phyloP scores from a whole-genome alignment of 37 sponge, comb jelly and placozoan genomes.

The Oscarella lobularis region DNA sequence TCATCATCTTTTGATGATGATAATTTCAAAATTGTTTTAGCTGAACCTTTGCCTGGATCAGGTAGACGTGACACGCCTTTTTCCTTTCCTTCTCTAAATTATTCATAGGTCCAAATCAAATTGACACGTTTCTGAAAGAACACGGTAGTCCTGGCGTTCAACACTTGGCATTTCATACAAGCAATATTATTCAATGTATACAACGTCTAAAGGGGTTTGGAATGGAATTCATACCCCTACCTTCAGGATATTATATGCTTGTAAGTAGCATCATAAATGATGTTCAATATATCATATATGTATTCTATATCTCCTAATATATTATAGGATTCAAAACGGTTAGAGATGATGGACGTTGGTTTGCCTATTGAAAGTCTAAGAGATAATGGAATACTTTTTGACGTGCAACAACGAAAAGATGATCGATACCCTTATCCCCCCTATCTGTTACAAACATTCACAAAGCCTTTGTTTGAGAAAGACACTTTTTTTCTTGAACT shows the following conservation, averaged over 20 bases:
- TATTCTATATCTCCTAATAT: too few relatives aligned
- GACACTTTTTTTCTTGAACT: slow-evolving; percentile 50
- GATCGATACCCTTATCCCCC: too few relatives aligned
- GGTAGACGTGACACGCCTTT: background rate
- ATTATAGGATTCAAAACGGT: too few relatives aligned
- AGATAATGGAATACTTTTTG: too few relatives aligned
- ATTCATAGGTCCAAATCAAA: slow-evolving; percentile 20
- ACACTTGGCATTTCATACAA: slow-evolving; percentile 22
- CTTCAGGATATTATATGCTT: slow-evolving; percentile 25
- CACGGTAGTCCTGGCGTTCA: slow-evolving; percentile 38
- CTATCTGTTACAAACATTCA: slow-evolving; percentile 53
- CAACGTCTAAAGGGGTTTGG: slow-evolving; percentile 1
- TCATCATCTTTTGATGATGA: background rate
- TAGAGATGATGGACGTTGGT: too few relatives aligned
- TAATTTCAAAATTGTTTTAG: slow-evolving; percentile 20
- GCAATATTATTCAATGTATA: slow-evolving; percentile 6
- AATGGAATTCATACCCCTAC: slow-evolving; percentile 17
- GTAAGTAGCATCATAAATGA: too few relatives aligned
- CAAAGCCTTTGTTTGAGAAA: slow-evolving; percentile 37
- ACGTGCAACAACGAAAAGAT: too few relatives aligned
- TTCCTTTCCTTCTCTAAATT: background rate
- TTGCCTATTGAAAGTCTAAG: too few relatives aligned
- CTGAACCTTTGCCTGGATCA: slow-evolving; percentile 20
- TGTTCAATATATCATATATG: too few relatives aligned
- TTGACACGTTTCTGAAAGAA: slow-evolving; percentile 13